Conservation (phyloP, 2,888 invertebrate genomes). For the Luffia ferchaultella region DNA sequence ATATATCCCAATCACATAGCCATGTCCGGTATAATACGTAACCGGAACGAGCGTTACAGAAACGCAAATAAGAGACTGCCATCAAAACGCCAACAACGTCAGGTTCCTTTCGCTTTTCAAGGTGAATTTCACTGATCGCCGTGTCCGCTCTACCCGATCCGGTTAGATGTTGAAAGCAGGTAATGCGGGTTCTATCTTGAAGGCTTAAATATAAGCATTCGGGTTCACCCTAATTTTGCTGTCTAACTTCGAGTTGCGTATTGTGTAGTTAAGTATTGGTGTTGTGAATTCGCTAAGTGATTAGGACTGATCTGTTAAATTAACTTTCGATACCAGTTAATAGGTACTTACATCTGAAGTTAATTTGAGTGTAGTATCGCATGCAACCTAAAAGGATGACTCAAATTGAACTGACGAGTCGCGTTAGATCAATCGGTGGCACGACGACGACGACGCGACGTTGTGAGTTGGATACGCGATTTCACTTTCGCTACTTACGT, state of each 20-base stretch:
- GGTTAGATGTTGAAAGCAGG: slow-evolving; percentile 20
- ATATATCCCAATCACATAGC: too few species aligned
- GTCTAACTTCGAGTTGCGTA: too few species aligned
- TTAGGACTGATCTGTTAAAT: too few species aligned
- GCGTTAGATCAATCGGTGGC: neutral
- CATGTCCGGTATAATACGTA: neutral
- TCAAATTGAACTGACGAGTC: neutral
- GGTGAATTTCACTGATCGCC: slow-evolving; percentile 50
- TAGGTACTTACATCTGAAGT: too few species aligned
- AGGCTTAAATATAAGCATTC: neutral
- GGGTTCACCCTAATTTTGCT: slow-evolving; percentile 8
- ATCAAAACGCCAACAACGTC: too few species aligned
- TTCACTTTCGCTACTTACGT: neutral
- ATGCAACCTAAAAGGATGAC: too few species aligned
- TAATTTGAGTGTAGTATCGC: too few species aligned
- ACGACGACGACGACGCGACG: neutral
- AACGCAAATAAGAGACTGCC: neutral
- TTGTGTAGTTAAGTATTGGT: too few species aligned
- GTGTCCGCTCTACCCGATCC: too few species aligned
- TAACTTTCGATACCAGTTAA: too few species aligned
- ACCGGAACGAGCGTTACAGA: neutral
- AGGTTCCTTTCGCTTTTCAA: slow-evolving; percentile 58
- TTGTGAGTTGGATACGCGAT: neutral
- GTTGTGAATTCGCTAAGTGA: too few species aligned
- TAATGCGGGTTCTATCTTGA: slow-evolving; percentile 24